These are phyloP conservation scores for Cheirogaleus medius DNA, from an alignment of 2,113 vertebrate species.

Conservation along the genomic window DNA sequence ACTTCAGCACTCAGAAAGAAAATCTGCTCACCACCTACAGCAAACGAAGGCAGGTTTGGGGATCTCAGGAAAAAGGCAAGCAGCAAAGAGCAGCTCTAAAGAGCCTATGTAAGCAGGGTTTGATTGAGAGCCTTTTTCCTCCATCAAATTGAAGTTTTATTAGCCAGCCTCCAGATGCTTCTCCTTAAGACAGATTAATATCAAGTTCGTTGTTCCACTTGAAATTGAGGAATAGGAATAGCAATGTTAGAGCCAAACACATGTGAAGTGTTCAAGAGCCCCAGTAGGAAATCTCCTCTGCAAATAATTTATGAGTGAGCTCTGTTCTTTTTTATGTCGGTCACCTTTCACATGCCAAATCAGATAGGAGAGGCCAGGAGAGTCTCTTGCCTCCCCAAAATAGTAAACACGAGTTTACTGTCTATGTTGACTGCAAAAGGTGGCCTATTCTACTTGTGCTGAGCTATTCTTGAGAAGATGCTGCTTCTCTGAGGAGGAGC, in stretches of 20 bases:
- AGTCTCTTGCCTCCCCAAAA: neutral
- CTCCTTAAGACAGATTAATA: conserved; percentile 81
- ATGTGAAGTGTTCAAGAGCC: conserved; percentile 46
- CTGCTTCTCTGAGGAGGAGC: neutral
- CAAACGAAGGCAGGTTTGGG: conserved; percentile 20
- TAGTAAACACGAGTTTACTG: neutral
- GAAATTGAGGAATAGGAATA: neutral
- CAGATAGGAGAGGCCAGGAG: neutral
- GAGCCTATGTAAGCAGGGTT: conserved; percentile 28
- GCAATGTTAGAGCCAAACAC: conserved; percentile 43
- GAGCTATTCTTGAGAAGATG: neutral
- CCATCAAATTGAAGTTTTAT: conserved; percentile 80
- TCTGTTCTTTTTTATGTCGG: neutral
- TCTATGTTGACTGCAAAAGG: neutral
- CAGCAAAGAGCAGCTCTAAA: conserved; percentile 44
- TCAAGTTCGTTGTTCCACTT: conserved; percentile 70
- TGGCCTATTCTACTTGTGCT: neutral
- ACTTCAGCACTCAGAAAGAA: neutral
- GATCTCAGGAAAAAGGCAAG: conserved; percentile 17
- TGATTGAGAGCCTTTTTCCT: conserved; percentile 58
- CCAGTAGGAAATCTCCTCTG: conserved; percentile 31
- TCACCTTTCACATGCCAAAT: neutral
- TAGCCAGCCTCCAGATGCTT: conserved; percentile 82
- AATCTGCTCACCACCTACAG: neutral
- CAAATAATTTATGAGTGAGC: neutral